Conservation (phyloP, 2,113 vertebrate genomes). For the Chinchilla lanigera region DNA sequence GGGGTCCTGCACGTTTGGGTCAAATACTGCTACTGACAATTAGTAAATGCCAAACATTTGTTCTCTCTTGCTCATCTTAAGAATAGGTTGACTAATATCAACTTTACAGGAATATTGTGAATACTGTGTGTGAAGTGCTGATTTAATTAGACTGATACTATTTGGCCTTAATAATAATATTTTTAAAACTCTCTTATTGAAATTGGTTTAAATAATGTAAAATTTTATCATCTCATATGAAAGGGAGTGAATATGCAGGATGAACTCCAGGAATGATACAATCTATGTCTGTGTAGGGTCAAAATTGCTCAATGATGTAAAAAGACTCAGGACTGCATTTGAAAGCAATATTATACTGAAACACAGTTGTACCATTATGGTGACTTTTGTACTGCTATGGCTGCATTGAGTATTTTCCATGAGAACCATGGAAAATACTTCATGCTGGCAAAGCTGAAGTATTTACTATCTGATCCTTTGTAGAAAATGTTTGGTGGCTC, state of each 20-base stretch:
- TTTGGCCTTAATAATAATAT: slow-evolving; percentile 51
- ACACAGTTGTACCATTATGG: background rate
- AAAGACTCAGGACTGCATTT: background rate
- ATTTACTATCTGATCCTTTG: background rate
- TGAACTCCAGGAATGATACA: background rate
- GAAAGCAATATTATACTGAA: slow-evolving; percentile 44
- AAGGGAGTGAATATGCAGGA: background rate
- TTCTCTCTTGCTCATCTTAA: slow-evolving; percentile 30
- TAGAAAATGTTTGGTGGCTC: background rate
- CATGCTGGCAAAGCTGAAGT: background rate
- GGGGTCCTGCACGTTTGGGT: background rate
- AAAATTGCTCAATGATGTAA: slow-evolving; percentile 21
- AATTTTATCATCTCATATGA: slow-evolving; percentile 22
- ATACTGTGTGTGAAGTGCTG: slow-evolving; percentile 1
- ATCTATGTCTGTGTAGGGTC: background rate
- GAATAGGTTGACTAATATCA: background rate
- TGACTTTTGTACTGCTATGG: background rate
- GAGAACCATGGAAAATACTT: background rate
- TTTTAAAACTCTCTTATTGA: background rate
- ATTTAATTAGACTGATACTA: background rate
- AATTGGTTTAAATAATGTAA: slow-evolving; percentile 9
- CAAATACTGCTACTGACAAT: slow-evolving; percentile 6
- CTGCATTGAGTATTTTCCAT: background rate
- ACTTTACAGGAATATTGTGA: background rate
- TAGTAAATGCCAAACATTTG: slow-evolving; percentile 14